phyloP scores from a whole-genome alignment of 2,797 vertebrate species.

The Simalia tracyae region DNA sequence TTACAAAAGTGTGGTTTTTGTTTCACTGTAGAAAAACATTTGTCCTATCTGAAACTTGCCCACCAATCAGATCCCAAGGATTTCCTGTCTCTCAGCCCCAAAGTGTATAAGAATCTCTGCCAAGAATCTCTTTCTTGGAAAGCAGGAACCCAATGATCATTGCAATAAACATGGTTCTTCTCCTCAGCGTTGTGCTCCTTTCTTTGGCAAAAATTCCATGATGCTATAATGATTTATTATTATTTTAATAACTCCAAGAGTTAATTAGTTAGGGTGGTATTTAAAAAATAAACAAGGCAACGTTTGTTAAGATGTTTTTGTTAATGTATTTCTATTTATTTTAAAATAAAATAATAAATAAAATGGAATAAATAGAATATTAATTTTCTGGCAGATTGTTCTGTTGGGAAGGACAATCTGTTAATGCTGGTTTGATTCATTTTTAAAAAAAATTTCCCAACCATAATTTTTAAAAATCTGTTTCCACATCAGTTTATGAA shows the following conservation, averaged over 20 bases:
- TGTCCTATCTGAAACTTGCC: no score
- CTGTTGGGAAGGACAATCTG: neutral
- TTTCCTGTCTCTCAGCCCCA: no score
- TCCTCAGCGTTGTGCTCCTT: no score
- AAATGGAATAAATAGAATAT: neutral
- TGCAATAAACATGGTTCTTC: no score
- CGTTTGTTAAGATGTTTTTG: neutral
- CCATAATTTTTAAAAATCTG: neutral
- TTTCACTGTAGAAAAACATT: no score
- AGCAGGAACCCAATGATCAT: no score
- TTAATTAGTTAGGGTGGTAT: neutral
- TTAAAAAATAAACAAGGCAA: neutral
- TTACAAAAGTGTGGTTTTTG: no score
- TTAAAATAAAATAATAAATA: neutral
- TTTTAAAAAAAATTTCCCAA: neutral
- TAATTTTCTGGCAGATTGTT: neutral
- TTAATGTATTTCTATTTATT: slow-evolving; percentile 15
- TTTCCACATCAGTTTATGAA: neutral
- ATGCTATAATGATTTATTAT: neutral
- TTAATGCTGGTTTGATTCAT: neutral
- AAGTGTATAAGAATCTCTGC: no score
- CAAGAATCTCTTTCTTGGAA: no score
- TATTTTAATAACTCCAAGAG: neutral
- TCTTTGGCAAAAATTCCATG: no score
- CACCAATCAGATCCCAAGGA: no score